Evolutionary conservation across 2,113 vertebrate species (phyloP).

Genomic region (Myotis lucifugus): DNA sequence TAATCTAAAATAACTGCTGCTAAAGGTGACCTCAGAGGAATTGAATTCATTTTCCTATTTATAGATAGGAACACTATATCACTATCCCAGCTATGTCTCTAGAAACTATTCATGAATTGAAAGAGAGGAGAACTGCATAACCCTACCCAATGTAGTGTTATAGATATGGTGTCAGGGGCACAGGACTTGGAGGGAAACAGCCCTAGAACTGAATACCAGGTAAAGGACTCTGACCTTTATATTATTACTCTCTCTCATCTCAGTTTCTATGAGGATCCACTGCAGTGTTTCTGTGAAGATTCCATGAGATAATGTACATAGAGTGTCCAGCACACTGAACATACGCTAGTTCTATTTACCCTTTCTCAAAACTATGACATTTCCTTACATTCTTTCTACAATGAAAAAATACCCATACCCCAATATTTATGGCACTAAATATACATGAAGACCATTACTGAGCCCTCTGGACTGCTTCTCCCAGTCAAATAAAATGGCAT

Average conservation of each 20-base stretch:
- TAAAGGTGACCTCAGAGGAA: conserved; percentile 17
- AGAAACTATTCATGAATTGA: conserved; percentile 35
- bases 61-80: background rate
- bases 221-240: conserved; percentile 9
- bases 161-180: background rate
- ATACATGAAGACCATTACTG: background rate
- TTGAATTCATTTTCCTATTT: conserved; percentile 29
- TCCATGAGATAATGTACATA: background rate
- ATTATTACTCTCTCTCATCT: background rate
- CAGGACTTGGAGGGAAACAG: background rate
- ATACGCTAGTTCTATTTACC: background rate
- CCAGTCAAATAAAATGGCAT: background rate
- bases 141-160: background rate
- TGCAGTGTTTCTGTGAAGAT: background rate
- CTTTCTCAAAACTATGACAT: background rate
- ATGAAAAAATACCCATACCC: background rate
- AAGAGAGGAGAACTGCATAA: background rate
- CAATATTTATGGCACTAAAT: conserved; percentile 11
- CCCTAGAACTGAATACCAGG: background rate
- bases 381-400: background rate
- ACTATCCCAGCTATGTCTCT: background rate
- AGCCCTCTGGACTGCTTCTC: background rate
- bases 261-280: background rate
- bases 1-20: conserved; percentile 40
- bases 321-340: background rate